These are phyloP conservation scores for Cyprinodon diabolis DNA, from an alignment of 2,797 vertebrate species.

Conservation along the genomic window DNA sequence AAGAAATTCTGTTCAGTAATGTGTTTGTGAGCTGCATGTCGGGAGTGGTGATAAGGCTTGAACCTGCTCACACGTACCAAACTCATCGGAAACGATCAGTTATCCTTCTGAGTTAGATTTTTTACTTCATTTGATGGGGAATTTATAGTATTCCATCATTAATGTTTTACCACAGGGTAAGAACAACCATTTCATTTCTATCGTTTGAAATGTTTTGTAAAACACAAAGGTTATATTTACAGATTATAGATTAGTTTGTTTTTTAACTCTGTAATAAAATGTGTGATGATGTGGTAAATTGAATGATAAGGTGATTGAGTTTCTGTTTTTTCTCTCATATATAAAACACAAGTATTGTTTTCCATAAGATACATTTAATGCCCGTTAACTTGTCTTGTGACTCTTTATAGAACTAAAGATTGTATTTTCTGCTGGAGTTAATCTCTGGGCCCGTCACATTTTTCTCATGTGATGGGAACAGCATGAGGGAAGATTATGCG, in stretches of 20 bases:
- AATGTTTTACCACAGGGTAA: too few relatives aligned
- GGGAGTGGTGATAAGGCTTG: not conserved
- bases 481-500: constrained; percentile 47
- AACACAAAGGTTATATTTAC: too few relatives aligned
- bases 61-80: not conserved
- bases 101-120: too few relatives aligned
- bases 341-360: not conserved
- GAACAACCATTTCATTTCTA: not conserved
- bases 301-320: too few relatives aligned
- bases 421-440: constrained; percentile 41
- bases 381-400: constrained; percentile 7
- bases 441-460: constrained; percentile 50
- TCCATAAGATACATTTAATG: not conserved
- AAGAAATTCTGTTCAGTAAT: too few relatives aligned
- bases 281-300: too few relatives aligned
- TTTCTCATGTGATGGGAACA: constrained; percentile 70
- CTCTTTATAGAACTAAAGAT: constrained; percentile 8
- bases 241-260: too few relatives aligned
- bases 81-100: not conserved
- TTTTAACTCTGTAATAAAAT: too few relatives aligned
- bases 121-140: too few relatives aligned
- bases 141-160: too few relatives aligned
- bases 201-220: not conserved
- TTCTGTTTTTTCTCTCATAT: not conserved
- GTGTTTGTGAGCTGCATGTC: too few relatives aligned